A percentile compares a stretch with the other conserved stretches of the same genome.
phyloP scores from a whole-genome alignment of 2,113 vertebrate species.

The Gnathonemus echidnorhynchus region DNA sequence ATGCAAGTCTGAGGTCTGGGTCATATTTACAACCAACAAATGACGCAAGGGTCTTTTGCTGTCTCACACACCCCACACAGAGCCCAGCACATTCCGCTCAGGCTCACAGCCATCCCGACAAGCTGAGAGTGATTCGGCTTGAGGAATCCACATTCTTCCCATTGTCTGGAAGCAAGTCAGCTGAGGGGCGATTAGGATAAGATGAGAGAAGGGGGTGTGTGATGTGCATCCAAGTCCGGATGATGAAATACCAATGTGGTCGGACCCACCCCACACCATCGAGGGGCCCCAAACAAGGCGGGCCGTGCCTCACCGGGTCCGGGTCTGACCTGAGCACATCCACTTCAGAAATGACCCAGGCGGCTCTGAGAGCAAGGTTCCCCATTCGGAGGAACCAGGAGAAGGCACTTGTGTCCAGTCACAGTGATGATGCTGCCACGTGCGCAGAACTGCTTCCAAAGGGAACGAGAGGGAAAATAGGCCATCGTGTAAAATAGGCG shows the following conservation, averaged over 20 bases:
- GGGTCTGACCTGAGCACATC: not conserved
- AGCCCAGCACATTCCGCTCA: not conserved
- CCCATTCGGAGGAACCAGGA: not conserved
- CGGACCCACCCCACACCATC: not conserved
- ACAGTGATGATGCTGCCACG: not conserved
- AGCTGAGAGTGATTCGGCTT: not conserved
- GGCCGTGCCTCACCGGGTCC: not conserved
- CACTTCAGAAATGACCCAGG: not conserved
- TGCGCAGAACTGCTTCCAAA: not conserved
- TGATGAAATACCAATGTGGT: not conserved
- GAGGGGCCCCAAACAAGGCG: not conserved
- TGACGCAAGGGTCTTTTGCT: not conserved
- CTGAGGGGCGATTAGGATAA: not conserved
- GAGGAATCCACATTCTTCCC: not conserved
- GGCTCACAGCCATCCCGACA: not conserved
- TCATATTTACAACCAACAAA: not conserved
- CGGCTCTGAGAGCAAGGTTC: not conserved
- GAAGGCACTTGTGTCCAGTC: not conserved
- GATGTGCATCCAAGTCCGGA: not conserved
- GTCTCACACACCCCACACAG: not conserved
- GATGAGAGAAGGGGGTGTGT: not conserved
- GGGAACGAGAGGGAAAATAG: not conserved
- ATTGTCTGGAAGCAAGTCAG: not conserved
- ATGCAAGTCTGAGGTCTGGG: not conserved
- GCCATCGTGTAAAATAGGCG: not conserved